These are phyloP conservation scores for Triplophysa siluroides DNA, from an alignment of 2,113 vertebrate genomes.

Conservation along the genomic window DNA sequence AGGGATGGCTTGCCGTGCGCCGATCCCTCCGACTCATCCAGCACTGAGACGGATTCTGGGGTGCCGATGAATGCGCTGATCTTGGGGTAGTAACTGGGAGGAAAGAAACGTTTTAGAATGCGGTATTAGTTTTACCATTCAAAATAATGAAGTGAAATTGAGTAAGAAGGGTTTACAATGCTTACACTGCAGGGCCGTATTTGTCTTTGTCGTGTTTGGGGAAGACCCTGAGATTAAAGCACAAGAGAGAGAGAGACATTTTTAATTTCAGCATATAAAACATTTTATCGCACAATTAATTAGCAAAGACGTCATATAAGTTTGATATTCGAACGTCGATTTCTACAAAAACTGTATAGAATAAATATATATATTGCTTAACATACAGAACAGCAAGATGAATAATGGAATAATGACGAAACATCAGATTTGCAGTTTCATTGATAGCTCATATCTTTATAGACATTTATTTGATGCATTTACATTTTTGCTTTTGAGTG, in stretches of 20 bases:
- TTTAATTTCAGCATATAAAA: background rate
- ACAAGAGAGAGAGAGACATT: slow-evolving; percentile 38
- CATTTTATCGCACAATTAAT: no score
- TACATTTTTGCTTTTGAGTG: no score
- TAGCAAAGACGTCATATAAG: background rate
- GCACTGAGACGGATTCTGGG: slow-evolving; percentile 30
- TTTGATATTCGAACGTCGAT: background rate
- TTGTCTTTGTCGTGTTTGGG: slow-evolving; percentile 60
- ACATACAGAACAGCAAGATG: background rate
- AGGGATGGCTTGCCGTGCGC: slow-evolving; percentile 93
- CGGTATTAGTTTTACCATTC: background rate
- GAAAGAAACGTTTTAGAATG: background rate
- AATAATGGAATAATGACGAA: no score
- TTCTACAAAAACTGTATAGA: background rate
- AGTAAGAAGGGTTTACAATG: slow-evolving; percentile 14
- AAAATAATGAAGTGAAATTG: background rate
- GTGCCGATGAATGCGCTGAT: slow-evolving; percentile 45
- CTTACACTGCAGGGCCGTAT: slow-evolving; percentile 60
- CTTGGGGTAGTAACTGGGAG: slow-evolving; percentile 50
- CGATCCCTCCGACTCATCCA: slow-evolving; percentile 85
- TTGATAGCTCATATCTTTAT: no score
- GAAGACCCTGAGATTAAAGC: slow-evolving; percentile 49
- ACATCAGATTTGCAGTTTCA: no score
- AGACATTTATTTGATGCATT: no score
- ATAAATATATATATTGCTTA: background rate